Percentiles rank a stretch among this genome's conserved stretches.
Evolutionary conservation across 2,888 invertebrate genomes (phyloP).

Genomic region (Caenorhabditis sinica): DNA sequence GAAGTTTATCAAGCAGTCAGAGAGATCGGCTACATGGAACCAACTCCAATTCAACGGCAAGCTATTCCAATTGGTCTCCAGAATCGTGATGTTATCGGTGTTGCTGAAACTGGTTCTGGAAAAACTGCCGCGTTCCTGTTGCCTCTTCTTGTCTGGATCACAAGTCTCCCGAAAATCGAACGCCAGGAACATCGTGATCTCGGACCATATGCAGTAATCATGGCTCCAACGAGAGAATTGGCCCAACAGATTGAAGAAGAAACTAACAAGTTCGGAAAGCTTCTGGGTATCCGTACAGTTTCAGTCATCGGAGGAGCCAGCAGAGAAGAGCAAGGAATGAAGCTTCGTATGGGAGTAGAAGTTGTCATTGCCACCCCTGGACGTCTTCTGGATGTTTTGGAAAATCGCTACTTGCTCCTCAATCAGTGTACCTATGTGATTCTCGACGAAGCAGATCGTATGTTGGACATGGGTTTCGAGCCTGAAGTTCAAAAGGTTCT

Average conservation of each 20-base stretch:
- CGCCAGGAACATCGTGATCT: constrained; percentile 82
- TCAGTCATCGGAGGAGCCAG: constrained; percentile 97
- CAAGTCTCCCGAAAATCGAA: constrained; percentile 96
- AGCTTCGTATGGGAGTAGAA: constrained; percentile 93
- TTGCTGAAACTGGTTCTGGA: constrained; percentile 99
- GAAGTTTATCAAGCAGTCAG: constrained; percentile 96
- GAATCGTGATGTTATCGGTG: constrained; percentile 93
- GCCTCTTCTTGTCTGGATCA: constrained; percentile 95
- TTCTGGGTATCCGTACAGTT: constrained; percentile 92
- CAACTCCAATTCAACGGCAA: constrained; percentile 98
- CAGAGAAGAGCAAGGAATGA: constrained; percentile 94
- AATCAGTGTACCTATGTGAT: constrained; percentile 98
- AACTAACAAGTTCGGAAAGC: constrained; percentile 96
- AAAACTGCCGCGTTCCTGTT: constrained; percentile 99
- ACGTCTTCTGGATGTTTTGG: constrained; percentile 97
- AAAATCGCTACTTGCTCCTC: constrained; percentile 96
- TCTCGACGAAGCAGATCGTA: constrained; percentile 92
- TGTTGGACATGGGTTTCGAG: constrained; percentile 99
- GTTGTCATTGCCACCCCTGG: constrained; percentile 99
- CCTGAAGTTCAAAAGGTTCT: constrained; percentile 96
- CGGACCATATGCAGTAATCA: constrained; percentile 98
- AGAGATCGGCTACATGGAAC: constrained; percentile 88
- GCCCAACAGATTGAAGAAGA: constrained; percentile 92
- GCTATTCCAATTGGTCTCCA: constrained; percentile 96
- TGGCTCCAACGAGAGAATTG: constrained; percentile 93